Percentiles rank a stretch among this genome's conserved stretches.
Evolutionary conservation across 2,113 vertebrate genomes (phyloP).

Genomic region (Columba livia): DNA sequence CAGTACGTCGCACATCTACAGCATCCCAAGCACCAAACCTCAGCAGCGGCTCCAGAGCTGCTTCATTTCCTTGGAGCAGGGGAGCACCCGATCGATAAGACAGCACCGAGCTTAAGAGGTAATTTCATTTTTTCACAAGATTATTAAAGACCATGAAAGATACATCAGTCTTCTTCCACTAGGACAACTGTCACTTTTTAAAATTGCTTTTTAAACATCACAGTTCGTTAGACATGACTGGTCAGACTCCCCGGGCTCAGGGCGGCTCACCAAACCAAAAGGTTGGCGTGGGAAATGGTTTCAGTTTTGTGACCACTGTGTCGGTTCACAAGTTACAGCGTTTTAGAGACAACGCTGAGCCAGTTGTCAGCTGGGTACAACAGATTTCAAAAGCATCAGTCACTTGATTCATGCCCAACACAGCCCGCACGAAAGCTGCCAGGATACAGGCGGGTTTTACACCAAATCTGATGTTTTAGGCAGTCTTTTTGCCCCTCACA

Average conservation of each 20-base stretch:
- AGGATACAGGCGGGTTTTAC: not conserved
- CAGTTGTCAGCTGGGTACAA: not conserved
- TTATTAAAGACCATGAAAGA: slow-evolving; percentile 15
- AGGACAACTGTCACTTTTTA: not conserved
- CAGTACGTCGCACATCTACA: not conserved
- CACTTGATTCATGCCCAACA: not conserved
- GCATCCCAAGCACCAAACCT: not conserved
- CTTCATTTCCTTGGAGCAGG: not conserved
- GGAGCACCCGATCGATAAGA: not conserved
- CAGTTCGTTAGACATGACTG: not conserved
- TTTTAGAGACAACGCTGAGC: not conserved
- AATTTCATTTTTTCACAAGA: not conserved
- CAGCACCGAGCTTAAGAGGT: not conserved
- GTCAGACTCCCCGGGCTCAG: not conserved
- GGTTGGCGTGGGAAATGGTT: rapidly evolving
- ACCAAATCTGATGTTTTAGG: not conserved
- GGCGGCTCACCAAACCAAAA: not conserved
- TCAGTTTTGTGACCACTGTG: not conserved
- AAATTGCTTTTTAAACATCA: not conserved
- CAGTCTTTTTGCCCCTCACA: not conserved
- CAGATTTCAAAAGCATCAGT: not conserved
- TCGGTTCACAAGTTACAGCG: not conserved
- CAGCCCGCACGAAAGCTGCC: not conserved
- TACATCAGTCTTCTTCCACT: not conserved
- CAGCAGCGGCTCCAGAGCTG: not conserved